Base-by-base conservation (phyloP, 2,113 vertebrate species). In the Lampris incognitus region DNA sequence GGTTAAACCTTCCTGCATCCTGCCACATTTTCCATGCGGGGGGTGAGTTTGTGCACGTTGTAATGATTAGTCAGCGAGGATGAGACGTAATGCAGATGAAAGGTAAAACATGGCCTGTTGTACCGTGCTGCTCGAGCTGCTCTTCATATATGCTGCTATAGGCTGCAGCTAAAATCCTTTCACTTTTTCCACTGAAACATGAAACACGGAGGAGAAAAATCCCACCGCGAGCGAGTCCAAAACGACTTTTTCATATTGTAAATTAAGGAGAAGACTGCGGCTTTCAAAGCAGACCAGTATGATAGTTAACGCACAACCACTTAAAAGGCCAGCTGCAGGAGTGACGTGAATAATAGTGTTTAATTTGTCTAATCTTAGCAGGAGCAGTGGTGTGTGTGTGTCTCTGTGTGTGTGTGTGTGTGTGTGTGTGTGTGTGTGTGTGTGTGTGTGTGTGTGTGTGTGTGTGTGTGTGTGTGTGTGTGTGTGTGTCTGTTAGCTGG, bases 311-410 rank as follows among this genome's bases (percentile, higher is more conserved):
- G 58, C 70, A 62, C 88, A 93, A 90, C 93, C 93, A 94, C 92
- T 93, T 94, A 76, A 94, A 93, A 92, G 90, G 82, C 75, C 87
- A 92, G 91, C 93, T 90, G 91, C 44, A 66, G 91, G 88, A 92
- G 86, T 92, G 92, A 93, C 90, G 88, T 91, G 91, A 92, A 92
- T 91, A 93, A 92, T 91, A 79, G 85, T 82, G 88, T 93, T 93
- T 94, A 87, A 93, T 92, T 93, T 91, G 90, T 92, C 92, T 95
- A 93, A 94, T 93, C 91, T 94, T 93, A 93, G 92, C 80, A 63
- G 81, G 73, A 88, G 86, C 84, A 70, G 85, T 85, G 88, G 85
- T 24, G 24, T 24, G 24, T 24, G 24, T 24, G 24, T 24, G 24
- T 24, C 0, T 24, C 24, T 24, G 0, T 24, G 84, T 84, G 88